Conservation (phyloP, 2,113 vertebrate genomes). For the Crotalus viridis region DNA sequence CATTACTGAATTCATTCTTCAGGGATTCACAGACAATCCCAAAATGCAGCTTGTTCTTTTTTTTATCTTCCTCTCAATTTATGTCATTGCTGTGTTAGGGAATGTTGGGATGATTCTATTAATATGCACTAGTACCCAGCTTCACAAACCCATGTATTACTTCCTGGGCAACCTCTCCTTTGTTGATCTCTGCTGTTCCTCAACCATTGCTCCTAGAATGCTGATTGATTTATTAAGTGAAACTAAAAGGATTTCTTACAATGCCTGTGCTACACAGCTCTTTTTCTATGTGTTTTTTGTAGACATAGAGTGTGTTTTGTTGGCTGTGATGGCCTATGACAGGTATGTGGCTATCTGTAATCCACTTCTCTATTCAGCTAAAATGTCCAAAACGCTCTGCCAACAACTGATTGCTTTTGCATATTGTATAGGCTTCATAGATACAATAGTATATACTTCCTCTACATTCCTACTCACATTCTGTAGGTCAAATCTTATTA, state of each 20-base stretch:
- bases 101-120: not conserved
- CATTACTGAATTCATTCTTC: constrained; percentile 53
- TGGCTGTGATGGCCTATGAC: constrained; percentile 55
- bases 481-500: constrained; percentile 57
- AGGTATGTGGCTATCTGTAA: constrained; percentile 47
- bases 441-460: constrained; percentile 48
- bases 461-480: constrained; percentile 50
- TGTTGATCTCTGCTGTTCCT: not conserved
- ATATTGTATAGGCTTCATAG: constrained; percentile 28
- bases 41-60: constrained; percentile 12
- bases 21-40: constrained; percentile 43
- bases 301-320: constrained; percentile 43
- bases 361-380: constrained; percentile 37
- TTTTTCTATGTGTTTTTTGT: constrained; percentile 28
- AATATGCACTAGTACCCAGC: not conserved
- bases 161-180: not conserved
- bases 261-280: constrained; percentile 24
- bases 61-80: not conserved
- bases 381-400: constrained; percentile 41
- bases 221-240: not conserved
- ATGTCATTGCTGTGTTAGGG: not conserved
- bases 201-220: not conserved
- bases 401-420: constrained; percentile 11
- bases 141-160: not conserved
- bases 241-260: not conserved